These are phyloP conservation scores for Chionomys nivalis DNA, from an alignment of 2,113 vertebrate genomes.

Conservation along the genomic window DNA sequence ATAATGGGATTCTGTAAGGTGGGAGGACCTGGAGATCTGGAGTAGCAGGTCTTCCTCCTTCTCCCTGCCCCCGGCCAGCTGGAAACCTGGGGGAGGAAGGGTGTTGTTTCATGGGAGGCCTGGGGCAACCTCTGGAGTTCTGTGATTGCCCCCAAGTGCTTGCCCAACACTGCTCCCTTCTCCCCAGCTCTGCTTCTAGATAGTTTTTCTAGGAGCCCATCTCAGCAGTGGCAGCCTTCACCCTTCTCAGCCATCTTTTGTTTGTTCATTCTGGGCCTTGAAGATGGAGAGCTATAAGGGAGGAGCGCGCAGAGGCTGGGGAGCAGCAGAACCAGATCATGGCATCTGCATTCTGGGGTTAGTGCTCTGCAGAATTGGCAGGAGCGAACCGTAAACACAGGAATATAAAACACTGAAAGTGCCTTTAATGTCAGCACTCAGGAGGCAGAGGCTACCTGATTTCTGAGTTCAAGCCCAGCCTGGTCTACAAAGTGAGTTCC, in stretches of 20 bases:
- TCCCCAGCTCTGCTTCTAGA: neutral
- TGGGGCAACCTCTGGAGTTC: neutral
- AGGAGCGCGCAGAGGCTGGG: neutral
- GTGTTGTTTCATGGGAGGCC: neutral
- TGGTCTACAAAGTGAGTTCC: neutral
- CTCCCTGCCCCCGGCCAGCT: neutral
- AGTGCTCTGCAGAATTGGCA: neutral
- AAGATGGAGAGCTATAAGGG: neutral
- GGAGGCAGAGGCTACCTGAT: neutral
- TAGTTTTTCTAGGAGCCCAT: neutral
- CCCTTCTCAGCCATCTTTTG: neutral
- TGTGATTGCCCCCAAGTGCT: neutral
- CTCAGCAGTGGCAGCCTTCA: neutral
- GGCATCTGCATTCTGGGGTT: neutral
- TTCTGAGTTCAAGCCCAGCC: neutral
- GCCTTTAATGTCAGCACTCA: neutral
- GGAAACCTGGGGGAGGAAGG: neutral
- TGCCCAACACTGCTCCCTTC: neutral
- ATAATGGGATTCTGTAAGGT: neutral
- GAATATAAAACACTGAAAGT: neutral
- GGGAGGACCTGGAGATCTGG: constrained; percentile 14
- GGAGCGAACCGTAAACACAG: neutral
- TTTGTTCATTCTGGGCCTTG: neutral
- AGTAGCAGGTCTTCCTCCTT: neutral
- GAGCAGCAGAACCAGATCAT: neutral